These are phyloP conservation scores for Plagodis dolabraria DNA, from an alignment of 2,888 invertebrate species.

Conservation along the genomic window DNA sequence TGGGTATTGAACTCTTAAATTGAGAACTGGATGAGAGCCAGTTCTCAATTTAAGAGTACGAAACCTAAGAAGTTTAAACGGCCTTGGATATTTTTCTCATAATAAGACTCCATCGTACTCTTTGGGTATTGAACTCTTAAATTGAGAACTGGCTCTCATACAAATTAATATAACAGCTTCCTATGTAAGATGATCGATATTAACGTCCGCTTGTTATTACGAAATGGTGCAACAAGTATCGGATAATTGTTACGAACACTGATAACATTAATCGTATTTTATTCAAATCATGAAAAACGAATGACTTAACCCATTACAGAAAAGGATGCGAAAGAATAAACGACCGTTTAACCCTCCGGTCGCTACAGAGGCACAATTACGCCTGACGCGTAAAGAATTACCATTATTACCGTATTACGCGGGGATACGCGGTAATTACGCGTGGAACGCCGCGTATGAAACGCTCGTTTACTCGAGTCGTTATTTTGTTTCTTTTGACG, in stretches of 20 bases:
- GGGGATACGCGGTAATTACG: slow-evolving; percentile 34
- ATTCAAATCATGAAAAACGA: not conserved
- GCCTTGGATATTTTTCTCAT: too few relatives aligned
- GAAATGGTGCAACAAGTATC: not conserved
- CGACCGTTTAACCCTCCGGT: slow-evolving; percentile 26
- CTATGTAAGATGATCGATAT: too few relatives aligned
- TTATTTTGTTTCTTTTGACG: slow-evolving; percentile 20
- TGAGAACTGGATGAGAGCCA: too few relatives aligned
- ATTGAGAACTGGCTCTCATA: too few relatives aligned
- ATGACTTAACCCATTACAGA: slow-evolving; percentile 1
- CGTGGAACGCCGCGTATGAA: slow-evolving; percentile 29
- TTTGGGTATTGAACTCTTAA: too few relatives aligned
- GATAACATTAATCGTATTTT: not conserved
- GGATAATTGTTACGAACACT: not conserved
- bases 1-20: too few relatives aligned
- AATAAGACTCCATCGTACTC: too few relatives aligned
- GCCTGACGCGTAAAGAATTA: slow-evolving; percentile 36
- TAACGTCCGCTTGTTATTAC: too few relatives aligned
- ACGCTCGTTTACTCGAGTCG: slow-evolving; percentile 31
- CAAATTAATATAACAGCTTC: too few relatives aligned
- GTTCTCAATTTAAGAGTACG: too few relatives aligned
- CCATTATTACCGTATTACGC: slow-evolving; percentile 39
- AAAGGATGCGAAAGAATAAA: slow-evolving; percentile 19
- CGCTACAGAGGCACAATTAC: slow-evolving; percentile 19
- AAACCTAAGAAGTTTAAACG: too few relatives aligned